phyloP scores from a whole-genome alignment of 2,797 vertebrate genomes.

The Enteromius afrohamiltoni region DNA sequence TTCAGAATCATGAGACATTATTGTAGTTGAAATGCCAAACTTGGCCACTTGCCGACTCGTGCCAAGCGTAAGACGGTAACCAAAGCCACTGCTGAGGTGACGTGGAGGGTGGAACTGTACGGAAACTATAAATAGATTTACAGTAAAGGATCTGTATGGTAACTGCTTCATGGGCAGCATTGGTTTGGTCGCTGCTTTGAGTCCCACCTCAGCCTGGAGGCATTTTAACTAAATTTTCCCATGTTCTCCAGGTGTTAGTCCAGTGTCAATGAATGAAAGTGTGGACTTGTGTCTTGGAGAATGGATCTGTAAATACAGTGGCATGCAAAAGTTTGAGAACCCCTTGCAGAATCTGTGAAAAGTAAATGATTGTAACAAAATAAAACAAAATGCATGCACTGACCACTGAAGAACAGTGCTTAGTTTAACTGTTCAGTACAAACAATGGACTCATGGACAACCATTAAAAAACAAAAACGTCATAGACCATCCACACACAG shows the following conservation, averaged over 20 bases:
- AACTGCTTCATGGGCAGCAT: neutral
- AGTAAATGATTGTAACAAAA: no score
- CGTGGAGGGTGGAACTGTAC: conserved; percentile 9
- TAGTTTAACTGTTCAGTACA: no score
- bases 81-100: neutral
- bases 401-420: no score
- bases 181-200: neutral
- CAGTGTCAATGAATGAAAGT: neutral
- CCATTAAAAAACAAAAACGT: no score
- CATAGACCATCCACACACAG: no score
- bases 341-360: no score
- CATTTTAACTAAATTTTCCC: neutral
- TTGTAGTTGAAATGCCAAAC: neutral
- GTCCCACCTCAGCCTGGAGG: neutral
- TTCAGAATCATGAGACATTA: conserved; percentile 39
- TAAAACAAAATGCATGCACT: no score
- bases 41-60: conserved; percentile 4
- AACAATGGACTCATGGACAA: no score
- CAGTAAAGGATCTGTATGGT: neutral
- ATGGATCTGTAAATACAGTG: neutral
- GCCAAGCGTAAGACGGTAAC: neutral
- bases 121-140: conserved; percentile 32
- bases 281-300: neutral
- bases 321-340: no score
- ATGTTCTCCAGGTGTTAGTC: neutral